Base-by-base conservation (phyloP, 2,888 invertebrate species). In the Pollenia griseotomentosa region DNA sequence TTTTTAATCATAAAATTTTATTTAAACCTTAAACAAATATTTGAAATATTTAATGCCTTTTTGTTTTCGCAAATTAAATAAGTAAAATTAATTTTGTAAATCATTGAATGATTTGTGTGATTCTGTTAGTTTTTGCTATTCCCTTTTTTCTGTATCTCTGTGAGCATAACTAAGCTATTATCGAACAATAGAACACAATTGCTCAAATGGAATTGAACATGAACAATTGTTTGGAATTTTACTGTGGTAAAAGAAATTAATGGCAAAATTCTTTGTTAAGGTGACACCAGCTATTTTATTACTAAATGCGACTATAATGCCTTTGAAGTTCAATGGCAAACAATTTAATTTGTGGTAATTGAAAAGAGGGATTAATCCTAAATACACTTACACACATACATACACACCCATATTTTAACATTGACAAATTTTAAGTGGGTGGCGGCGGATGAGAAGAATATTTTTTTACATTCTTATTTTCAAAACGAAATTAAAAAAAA, bases 201-300 rank as follows among this genome's bases (percentile, higher is more conserved):
- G 53, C 11, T 8, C 10, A 40, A 70, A 53, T 33, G 57, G 7
- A 46, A 73, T 61, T 33, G n/a, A 8, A 61, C 33, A 33, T 33
- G 44, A 42, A 23, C 8, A 73, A 23, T 46, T 46, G 23, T 46
- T 23, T 11, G 23, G n/a, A 73, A 73, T 59, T 59, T 23, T 23
- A 16, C 14, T 46, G 8, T 14, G 42, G 5, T 16, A 55, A 51
- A 42, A 55, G 0, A 78, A 59, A 78, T 78, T 68, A 68, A 48
- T 48, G 40, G 11, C n/a, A 19, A 79, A 79, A 70, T 42, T 4
- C 51, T 70, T 79, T 70, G 59, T 53, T 42, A 19, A 70, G 42
- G 48, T 79, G 70, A 57, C 19, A 42, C 16, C 46, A 12, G n/a
- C 5, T n/a, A 46, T 40, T n/a, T 40, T 33, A 61, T 61, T 61